Conservation (phyloP, 2,797 vertebrate genomes). For the Pipistrellus pipistrellus region DNA sequence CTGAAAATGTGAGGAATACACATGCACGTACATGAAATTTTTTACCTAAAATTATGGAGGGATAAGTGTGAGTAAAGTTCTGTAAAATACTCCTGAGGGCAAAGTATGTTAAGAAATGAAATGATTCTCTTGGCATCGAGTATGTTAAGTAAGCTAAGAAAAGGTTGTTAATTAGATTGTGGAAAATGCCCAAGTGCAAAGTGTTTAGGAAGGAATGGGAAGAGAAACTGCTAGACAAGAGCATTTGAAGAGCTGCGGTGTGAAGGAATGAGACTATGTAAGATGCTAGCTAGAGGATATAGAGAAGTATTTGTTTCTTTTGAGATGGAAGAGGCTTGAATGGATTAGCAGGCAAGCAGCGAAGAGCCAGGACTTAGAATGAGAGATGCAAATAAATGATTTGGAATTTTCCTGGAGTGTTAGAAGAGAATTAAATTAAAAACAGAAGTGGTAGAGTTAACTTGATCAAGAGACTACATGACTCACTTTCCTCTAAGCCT, state of each 20-base stretch:
- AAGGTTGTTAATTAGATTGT: background rate
- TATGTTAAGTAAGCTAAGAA: background rate
- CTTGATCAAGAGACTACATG: background rate
- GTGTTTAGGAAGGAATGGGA: background rate
- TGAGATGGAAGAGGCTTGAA: background rate
- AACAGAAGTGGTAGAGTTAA: background rate
- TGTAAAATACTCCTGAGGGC: background rate
- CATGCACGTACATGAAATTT: background rate
- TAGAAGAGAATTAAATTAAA: background rate
- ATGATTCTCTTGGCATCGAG: background rate
- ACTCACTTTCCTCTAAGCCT: background rate
- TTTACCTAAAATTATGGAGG: background rate
- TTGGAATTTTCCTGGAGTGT: background rate
- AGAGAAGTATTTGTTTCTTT: background rate
- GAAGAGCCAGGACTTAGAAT: background rate
- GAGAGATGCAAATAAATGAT: background rate
- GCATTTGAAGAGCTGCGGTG: background rate
- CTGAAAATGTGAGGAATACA: background rate
- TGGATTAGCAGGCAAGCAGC: background rate
- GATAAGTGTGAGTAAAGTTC: background rate
- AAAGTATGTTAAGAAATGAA: constrained; percentile 20
- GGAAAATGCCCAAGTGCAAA: background rate
- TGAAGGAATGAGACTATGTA: background rate
- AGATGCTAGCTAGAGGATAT: background rate
- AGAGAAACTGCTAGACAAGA: background rate